Base-by-base conservation (phyloP, 2,113 vertebrate genomes). In the Cyphomyrus plagiostoma region DNA sequence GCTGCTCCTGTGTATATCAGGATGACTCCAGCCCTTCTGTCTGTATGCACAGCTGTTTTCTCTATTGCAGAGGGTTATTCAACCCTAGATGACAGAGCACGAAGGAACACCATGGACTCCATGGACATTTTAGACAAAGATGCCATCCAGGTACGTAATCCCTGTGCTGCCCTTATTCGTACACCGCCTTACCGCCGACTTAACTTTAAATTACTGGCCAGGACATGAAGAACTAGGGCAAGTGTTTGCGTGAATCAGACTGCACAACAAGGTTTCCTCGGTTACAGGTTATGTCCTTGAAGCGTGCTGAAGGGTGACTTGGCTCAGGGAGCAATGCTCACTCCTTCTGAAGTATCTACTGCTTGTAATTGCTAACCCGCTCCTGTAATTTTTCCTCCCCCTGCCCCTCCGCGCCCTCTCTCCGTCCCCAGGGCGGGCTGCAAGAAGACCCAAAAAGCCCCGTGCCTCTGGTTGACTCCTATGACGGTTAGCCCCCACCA, bases 21-120 rank as follows among this genome's bases (percentile, higher is more conserved):
- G 23, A 21, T n/a, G 19, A 4, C 23, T 49, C 23, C 82, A 11
- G 42, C 4, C 15, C 80, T 39, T 26, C 13, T 45, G 4, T 87
- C 1, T 80, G 15, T 86, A 35, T 91, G 35, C n/a, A 6, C n/a
- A 17, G 13, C 46, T 53, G n/a, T 86, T 17, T 0, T 70, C 88
- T 77, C 49, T 26, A 52, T 88, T 8, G 50, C 89, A 97, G 97
- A 97, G 91, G 96, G 95, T 91, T 98, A 98, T 92, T 96, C 98
- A 93, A 98, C 97, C 91, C 94, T 98, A 93, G 97, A 97, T 9
- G 97, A 98, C 94, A 96, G 97, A 93, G 97, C 97, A 92, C 96
- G 97, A 90, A 96, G 93, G 87, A 97, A 97, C 95, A 97, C 97
- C 87, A 95, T 98, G 95, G 97, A 98, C 91, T 95, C 97, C 4